These are phyloP conservation scores for Drosophila melanica DNA, from an alignment of 1,140 invertebrate genomes.

Conservation along the genomic window DNA sequence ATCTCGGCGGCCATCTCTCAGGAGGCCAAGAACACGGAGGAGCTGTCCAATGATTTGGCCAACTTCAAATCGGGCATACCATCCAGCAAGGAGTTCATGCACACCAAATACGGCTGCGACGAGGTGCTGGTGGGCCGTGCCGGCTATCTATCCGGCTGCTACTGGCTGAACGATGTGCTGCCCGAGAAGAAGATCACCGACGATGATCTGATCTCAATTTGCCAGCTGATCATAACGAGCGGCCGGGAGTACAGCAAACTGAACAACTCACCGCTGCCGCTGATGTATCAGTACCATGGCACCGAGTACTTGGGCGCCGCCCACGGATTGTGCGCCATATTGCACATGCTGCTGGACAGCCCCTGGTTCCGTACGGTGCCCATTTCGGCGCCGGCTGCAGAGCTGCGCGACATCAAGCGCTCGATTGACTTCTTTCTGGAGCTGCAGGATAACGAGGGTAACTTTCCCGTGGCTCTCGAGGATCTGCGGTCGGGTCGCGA, in stretches of 20 bases:
- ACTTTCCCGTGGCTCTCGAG: slow-evolving; percentile 91
- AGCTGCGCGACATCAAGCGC: slow-evolving; percentile 85
- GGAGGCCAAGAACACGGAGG: slow-evolving; percentile 62
- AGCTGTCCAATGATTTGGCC: slow-evolving; percentile 85
- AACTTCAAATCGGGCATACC: slow-evolving; percentile 83
- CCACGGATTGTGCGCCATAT: slow-evolving; percentile 89
- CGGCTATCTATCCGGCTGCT: slow-evolving; percentile 90
- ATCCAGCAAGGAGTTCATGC: slow-evolving; percentile 84
- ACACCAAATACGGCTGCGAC: slow-evolving; percentile 89
- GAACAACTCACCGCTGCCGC: slow-evolving; percentile 87
- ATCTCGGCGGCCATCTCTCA: slow-evolving; percentile 85
- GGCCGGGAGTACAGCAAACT: slow-evolving; percentile 88
- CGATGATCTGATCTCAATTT: slow-evolving; percentile 87
- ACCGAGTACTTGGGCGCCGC: slow-evolving; percentile 94
- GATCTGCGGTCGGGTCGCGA: slow-evolving; percentile 85
- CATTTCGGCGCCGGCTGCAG: slow-evolving; percentile 85
- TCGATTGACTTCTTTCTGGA: slow-evolving; percentile 86
- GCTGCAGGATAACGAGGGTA: slow-evolving; percentile 88
- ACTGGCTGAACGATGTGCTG: slow-evolving; percentile 89
- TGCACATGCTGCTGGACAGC: slow-evolving; percentile 85
- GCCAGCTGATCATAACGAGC: slow-evolving; percentile 88
- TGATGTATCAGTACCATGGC: slow-evolving; percentile 95
- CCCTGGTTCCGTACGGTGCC: slow-evolving; percentile 79
- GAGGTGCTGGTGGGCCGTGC: slow-evolving; percentile 93
- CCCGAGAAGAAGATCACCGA: slow-evolving; percentile 85